Evolutionary conservation across 2,113 vertebrate species (phyloP).

Genomic region (Connochaetes taurinus): DNA sequence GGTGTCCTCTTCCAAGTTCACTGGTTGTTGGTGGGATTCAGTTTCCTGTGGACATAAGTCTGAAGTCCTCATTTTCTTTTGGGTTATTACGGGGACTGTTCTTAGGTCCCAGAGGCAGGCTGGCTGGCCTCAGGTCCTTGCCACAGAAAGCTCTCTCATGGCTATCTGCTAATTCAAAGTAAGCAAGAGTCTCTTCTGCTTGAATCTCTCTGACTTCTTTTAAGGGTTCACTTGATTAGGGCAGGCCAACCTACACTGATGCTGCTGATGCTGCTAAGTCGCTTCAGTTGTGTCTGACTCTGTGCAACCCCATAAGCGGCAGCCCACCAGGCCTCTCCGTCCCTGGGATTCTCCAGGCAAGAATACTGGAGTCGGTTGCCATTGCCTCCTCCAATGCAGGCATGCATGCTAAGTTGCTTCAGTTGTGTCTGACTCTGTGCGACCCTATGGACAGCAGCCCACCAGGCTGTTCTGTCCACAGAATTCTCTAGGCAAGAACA

Average conservation of each 20-base stretch:
- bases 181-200: neutral
- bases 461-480: too few relatives aligned
- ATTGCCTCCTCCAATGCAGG: too few relatives aligned
- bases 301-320: rapidly evolving
- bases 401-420: too few relatives aligned
- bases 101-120: neutral
- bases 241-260: neutral
- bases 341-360: too few relatives aligned
- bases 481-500: too few relatives aligned
- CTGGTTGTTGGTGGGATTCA: neutral
- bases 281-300: too few relatives aligned
- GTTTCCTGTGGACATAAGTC: neutral
- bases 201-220: neutral
- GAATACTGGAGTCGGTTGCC: too few relatives aligned
- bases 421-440: too few relatives aligned
- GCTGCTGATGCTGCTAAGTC: too few relatives aligned
- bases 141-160: neutral
- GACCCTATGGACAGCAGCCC: too few relatives aligned
- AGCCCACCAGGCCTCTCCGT: too few relatives aligned
- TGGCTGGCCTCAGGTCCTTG: neutral
- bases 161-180: neutral
- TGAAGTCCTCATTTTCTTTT: neutral
- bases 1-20: neutral
- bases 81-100: neutral
- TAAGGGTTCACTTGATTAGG: neutral